Conservation (phyloP, 2,113 vertebrate species). For the Anarhynchus alexandrinus region DNA sequence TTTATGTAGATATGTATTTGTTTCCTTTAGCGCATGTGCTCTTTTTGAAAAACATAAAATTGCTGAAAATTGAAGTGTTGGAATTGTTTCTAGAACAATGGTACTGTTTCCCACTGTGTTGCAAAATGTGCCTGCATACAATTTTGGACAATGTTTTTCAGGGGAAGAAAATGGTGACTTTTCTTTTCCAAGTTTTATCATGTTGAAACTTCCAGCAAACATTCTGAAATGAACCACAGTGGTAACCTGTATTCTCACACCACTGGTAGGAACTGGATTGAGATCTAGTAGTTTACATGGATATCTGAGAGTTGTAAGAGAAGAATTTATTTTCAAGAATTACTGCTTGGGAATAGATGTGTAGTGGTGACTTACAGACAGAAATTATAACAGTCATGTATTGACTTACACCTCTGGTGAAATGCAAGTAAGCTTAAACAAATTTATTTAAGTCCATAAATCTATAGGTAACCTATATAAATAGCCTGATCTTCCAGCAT, state of each 20-base stretch:
- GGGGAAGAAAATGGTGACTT: not conserved
- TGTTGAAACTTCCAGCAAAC: not conserved
- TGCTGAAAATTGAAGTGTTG: not conserved
- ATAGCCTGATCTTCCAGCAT: not conserved
- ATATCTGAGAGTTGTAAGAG: not conserved
- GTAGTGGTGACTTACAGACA: not conserved
- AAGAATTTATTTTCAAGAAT: not conserved
- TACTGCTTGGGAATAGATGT: not conserved
- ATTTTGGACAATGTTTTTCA: not conserved
- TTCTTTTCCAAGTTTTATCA: not conserved
- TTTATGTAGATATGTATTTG: slow-evolving; percentile 3
- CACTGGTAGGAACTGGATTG: not conserved
- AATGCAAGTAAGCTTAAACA: not conserved
- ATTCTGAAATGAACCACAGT: not conserved
- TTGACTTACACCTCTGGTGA: not conserved
- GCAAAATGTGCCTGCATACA: not conserved
- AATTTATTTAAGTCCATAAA: not conserved
- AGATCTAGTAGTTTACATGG: not conserved
- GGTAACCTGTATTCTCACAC: not conserved
- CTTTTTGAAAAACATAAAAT: not conserved
- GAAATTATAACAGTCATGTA: not conserved
- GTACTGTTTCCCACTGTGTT: not conserved
- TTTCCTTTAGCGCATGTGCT: not conserved
- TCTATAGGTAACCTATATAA: not conserved
- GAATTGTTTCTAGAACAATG: not conserved